These are phyloP conservation scores for Drosophila sp. DNA, from an alignment of 1,140 invertebrate species.

Conservation along the genomic window DNA sequence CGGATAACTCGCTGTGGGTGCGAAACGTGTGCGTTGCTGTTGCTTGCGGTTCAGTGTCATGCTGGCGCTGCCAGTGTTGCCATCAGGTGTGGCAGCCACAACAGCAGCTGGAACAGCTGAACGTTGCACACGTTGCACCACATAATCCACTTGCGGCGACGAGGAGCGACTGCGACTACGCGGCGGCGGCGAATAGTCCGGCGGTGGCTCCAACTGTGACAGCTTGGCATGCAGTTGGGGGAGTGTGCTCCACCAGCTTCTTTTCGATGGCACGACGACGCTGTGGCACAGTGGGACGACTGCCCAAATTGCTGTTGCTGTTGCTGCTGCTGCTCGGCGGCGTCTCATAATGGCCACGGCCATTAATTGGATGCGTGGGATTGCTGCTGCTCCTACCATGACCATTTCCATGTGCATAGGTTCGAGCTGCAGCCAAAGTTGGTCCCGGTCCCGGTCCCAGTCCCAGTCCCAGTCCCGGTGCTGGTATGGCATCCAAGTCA, in stretches of 20 bases:
- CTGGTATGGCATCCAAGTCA: conserved; percentile 70
- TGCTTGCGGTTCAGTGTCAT: conserved; percentile 86
- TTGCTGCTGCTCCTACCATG: conserved; percentile 32
- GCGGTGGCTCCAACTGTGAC: conserved; percentile 86
- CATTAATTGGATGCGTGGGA: conserved; percentile 30
- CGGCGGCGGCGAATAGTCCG: conserved; percentile 89
- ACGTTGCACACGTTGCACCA: conserved; percentile 28
- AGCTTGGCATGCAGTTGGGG: conserved; percentile 14
- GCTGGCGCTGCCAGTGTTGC: conserved; percentile 40
- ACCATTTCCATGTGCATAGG: conserved; percentile 54
- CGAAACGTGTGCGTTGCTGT: conserved; percentile 89
- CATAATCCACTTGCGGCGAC: conserved; percentile 80
- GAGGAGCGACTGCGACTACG: conserved; percentile 85
- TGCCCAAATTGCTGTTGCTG: conserved; percentile 33
- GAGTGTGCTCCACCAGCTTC: conserved; percentile 72
- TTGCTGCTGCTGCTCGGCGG: conserved; percentile 24
- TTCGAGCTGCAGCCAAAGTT: no score
- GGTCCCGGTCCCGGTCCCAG: conserved; percentile 29
- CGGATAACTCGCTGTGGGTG: conserved; percentile 85
- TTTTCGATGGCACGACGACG: conserved; percentile 86
- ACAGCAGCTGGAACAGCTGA: no score
- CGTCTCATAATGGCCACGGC: conserved; percentile 60
- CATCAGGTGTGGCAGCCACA: no score
- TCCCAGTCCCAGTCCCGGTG: conserved; percentile 28
- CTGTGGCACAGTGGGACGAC: conserved; percentile 86